Evolutionary conservation across 2,797 vertebrate genomes (phyloP).

Genomic region (Sitta carolinensis): DNA sequence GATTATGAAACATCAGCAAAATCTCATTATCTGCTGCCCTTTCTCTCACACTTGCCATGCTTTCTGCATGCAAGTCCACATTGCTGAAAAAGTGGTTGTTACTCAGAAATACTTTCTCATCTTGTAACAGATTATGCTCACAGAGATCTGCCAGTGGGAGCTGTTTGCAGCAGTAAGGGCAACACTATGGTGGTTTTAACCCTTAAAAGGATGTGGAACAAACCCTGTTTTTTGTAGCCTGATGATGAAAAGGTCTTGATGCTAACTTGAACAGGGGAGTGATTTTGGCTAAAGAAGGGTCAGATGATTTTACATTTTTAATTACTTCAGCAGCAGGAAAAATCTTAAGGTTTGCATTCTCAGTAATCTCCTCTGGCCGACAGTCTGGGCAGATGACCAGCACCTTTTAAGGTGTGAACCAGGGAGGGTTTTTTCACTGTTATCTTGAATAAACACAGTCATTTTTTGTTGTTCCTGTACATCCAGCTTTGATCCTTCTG

Average conservation of each 20-base stretch:
- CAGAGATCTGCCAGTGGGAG: neutral
- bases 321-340: neutral
- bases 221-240: neutral
- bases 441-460: neutral
- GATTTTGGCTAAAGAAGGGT: neutral
- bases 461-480: neutral
- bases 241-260: neutral
- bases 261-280: neutral
- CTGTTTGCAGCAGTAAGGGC: neutral
- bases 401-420: slow-evolving; percentile 8
- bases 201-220: neutral
- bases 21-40: neutral
- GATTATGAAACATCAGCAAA: neutral
- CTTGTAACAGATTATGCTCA: neutral
- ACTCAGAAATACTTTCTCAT: neutral
- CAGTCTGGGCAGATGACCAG: neutral
- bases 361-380: neutral
- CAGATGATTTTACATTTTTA: neutral
- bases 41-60: neutral
- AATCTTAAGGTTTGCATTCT: neutral
- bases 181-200: neutral
- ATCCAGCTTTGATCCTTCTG: neutral
- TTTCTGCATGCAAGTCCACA: neutral
- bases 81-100: neutral
- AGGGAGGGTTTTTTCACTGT: neutral